Percentiles rank a stretch among this genome's conserved stretches.
These are phyloP conservation scores for Pterostichus niger DNA, from an alignment of 2,888 invertebrate species.

Conservation along the genomic window DNA sequence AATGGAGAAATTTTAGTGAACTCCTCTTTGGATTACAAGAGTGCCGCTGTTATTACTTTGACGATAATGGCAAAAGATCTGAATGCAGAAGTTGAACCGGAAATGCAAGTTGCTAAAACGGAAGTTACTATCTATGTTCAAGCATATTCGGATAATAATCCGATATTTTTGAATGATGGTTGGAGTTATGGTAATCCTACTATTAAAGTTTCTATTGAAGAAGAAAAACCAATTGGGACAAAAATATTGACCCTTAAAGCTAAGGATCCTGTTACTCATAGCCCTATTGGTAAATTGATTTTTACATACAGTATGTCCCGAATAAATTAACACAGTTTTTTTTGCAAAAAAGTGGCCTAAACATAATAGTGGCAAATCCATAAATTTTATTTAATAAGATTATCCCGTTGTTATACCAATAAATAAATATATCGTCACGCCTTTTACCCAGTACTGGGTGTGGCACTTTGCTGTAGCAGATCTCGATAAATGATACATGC, in stretches of 20 bases:
- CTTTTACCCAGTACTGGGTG: too few species aligned
- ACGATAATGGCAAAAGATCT: slow-evolving; percentile 85
- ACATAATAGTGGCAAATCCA: too few species aligned
- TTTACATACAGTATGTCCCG: too few species aligned
- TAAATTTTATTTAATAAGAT: too few species aligned
- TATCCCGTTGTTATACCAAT: too few species aligned
- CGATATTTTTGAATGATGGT: slow-evolving; percentile 85
- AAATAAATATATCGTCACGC: too few species aligned
- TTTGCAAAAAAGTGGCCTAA: too few species aligned
- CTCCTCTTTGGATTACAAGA: slow-evolving; percentile 84
- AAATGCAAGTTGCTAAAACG: slow-evolving; percentile 82
- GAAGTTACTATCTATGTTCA: slow-evolving; percentile 89
- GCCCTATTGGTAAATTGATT: slow-evolving; percentile 77
- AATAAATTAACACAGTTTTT: too few species aligned
- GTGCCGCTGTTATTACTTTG: slow-evolving; percentile 87
- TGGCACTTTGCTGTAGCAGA: too few species aligned
- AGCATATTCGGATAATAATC: slow-evolving; percentile 87
- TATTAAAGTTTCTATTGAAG: slow-evolving; percentile 82
- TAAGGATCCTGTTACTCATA: slow-evolving; percentile 84
- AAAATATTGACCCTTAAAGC: slow-evolving; percentile 85
- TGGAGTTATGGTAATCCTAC: slow-evolving; percentile 82
- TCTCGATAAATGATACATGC: too few species aligned
- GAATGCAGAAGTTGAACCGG: slow-evolving; percentile 84
- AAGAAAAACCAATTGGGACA: slow-evolving; percentile 88
- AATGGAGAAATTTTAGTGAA: slow-evolving; percentile 85